These are phyloP conservation scores for Ryuthela nishihirai DNA, from an alignment of 2,888 invertebrate species.

Conservation along the genomic window DNA sequence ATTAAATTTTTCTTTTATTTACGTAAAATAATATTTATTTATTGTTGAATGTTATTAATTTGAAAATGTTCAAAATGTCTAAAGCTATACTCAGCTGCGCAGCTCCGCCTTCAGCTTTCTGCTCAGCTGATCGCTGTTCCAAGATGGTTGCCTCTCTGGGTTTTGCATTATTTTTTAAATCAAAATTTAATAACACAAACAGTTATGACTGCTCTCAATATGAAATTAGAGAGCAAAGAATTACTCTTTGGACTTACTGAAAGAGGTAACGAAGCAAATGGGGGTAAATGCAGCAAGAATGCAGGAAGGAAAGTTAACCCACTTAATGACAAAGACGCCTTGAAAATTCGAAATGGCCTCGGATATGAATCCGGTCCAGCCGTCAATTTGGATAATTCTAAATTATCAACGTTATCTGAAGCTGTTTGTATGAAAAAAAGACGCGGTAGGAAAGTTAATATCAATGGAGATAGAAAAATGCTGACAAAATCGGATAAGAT, in stretches of 20 bases:
- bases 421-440: slow-evolving; percentile 11
- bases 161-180: slow-evolving; percentile 11
- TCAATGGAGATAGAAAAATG: slow-evolving; percentile 52
- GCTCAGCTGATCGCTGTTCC: slow-evolving; percentile 36
- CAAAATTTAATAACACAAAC: slow-evolving; percentile 9
- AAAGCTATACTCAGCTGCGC: slow-evolving; percentile 3
- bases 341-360: slow-evolving; percentile 23
- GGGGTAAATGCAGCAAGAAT: slow-evolving; percentile 20
- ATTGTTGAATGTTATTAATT: too few species aligned
- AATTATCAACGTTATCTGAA: neutral
- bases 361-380: slow-evolving; percentile 26
- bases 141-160: slow-evolving; percentile 32
- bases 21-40: too few species aligned
- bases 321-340: slow-evolving; percentile 33
- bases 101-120: slow-evolving; percentile 28
- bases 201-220: slow-evolving; percentile 33
- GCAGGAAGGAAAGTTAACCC: slow-evolving; percentile 13
- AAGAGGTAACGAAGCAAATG: slow-evolving; percentile 9
- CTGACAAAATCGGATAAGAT: slow-evolving; percentile 25
- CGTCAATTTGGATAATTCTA: slow-evolving; percentile 2
- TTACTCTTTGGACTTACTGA: slow-evolving; percentile 5
- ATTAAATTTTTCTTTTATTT: too few species aligned
- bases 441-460: slow-evolving; percentile 11
- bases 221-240: slow-evolving; percentile 33
- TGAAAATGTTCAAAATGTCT: too few species aligned